A percentile compares a stretch with the other conserved stretches of the same genome.
Conservation (phyloP, 1,140 invertebrate genomes). For the Bicyclus anynana region DNA sequence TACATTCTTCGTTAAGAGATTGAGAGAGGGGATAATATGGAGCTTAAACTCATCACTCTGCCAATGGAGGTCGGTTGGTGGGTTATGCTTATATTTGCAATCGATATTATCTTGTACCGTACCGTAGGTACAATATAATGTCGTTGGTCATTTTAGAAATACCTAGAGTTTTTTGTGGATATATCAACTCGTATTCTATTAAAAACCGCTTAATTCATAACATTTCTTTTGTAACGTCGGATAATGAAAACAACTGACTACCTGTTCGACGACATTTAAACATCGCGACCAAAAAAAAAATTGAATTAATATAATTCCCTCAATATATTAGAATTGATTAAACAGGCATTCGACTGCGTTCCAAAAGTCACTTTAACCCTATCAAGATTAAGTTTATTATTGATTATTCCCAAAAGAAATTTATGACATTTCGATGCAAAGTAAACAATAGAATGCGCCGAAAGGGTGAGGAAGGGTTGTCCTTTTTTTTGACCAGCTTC, state of each 20-base stretch:
- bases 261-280: slow-evolving; percentile 57
- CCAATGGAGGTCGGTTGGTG: no score
- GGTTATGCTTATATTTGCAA: no score
- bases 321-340: slow-evolving; percentile 25
- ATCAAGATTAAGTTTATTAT: slow-evolving; percentile 28
- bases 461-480: slow-evolving; percentile 73
- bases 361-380: slow-evolving; percentile 40
- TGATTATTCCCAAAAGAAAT: slow-evolving; percentile 18
- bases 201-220: slow-evolving; percentile 13
- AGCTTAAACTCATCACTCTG: no score
- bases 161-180: no score
- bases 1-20: no score
- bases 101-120: no score
- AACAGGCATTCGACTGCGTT: slow-evolving; percentile 13
- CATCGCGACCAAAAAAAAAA: slow-evolving; percentile 42
- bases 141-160: no score
- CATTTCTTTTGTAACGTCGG: background rate
- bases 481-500: slow-evolving; percentile 70
- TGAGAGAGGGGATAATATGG: no score
- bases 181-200: no score
- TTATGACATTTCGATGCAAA: slow-evolving; percentile 44
- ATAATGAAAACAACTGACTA: slow-evolving; percentile 41
- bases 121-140: no score
- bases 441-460: slow-evolving; percentile 62
- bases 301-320: slow-evolving; percentile 50